These are phyloP conservation scores for Sebastes itinus DNA, from an alignment of 2,797 vertebrate species.

Conservation along the genomic window DNA sequence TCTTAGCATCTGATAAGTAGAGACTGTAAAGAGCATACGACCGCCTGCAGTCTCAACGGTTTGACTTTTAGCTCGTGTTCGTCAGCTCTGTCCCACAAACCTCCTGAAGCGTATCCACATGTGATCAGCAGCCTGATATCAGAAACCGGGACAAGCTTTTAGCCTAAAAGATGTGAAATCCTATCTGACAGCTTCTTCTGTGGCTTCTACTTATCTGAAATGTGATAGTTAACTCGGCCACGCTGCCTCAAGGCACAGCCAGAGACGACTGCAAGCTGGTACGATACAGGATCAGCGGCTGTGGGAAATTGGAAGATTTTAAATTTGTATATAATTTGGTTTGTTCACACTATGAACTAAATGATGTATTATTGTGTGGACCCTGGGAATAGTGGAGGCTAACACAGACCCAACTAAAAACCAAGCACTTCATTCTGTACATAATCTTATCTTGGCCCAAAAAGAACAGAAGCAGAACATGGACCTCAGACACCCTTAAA, in stretches of 20 bases:
- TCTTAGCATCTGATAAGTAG: not conserved
- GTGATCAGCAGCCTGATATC: constrained; percentile 3
- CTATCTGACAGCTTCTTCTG: not conserved
- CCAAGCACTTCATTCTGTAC: not conserved
- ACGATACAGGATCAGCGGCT: not conserved
- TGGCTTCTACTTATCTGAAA: constrained; percentile 29
- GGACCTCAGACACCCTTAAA: too few species aligned
- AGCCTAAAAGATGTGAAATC: constrained; percentile 1
- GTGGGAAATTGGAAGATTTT: not conserved
- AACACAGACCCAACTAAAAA: not conserved
- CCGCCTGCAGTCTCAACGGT: not conserved
- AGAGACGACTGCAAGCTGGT: not conserved
- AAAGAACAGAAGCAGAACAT: not conserved
- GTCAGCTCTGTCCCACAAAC: not conserved
- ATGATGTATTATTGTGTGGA: not conserved
- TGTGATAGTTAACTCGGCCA: not conserved
- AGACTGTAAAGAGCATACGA: not conserved
- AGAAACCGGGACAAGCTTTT: not conserved
- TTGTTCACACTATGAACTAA: not conserved
- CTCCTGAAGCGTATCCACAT: constrained; percentile 1
- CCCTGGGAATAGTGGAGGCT: too few species aligned
- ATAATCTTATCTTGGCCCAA: not conserved
- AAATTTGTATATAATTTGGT: not conserved
- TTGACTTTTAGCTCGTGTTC: not conserved
- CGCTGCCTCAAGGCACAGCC: not conserved